These are phyloP conservation scores for Amphipyra tragopoginis DNA, from an alignment of 2,888 invertebrate species.

Conservation along the genomic window DNA sequence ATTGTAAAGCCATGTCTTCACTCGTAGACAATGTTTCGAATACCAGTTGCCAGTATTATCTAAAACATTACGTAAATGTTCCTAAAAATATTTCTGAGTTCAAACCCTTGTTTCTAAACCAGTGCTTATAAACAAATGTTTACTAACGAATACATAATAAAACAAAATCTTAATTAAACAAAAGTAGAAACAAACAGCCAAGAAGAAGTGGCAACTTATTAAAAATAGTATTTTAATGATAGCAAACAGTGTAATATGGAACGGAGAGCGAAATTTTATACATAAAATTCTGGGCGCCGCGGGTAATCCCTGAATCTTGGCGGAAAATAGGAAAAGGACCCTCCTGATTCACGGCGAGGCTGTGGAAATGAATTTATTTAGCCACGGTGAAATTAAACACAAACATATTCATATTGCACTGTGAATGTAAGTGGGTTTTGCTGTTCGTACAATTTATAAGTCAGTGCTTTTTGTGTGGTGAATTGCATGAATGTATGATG, in stretches of 20 bases:
- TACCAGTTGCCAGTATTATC: too few relatives aligned
- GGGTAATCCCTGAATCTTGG: conserved; percentile 73
- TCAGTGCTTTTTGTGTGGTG: conserved; percentile 7
- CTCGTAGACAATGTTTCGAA: too few relatives aligned
- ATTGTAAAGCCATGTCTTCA: too few relatives aligned
- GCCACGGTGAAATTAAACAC: conserved; percentile 72
- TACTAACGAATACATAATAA: neutral
- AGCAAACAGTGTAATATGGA: conserved; percentile 59
- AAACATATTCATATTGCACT: conserved; percentile 68
- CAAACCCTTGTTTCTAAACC: too few relatives aligned
- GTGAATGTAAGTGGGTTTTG: conserved; percentile 32
- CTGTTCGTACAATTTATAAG: conserved; percentile 22
- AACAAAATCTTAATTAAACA: neutral
- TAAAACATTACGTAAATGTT: too few relatives aligned
- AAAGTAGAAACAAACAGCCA: neutral
- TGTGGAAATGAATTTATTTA: conserved; percentile 77
- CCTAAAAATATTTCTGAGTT: too few relatives aligned
- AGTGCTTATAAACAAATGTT: too few relatives aligned
- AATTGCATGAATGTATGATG: conserved; percentile 19
- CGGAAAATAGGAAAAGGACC: conserved; percentile 76
- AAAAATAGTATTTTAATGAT: conserved; percentile 61
- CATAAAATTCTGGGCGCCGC: conserved; percentile 67
- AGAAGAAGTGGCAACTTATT: conserved; percentile 42
- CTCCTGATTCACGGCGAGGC: conserved; percentile 73
- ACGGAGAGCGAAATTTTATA: conserved; percentile 70